A percentile compares a stretch with the other conserved stretches of the same genome.
Evolutionary conservation across 2,888 invertebrate genomes (phyloP).

Genomic region (Tethea ocularis): DNA sequence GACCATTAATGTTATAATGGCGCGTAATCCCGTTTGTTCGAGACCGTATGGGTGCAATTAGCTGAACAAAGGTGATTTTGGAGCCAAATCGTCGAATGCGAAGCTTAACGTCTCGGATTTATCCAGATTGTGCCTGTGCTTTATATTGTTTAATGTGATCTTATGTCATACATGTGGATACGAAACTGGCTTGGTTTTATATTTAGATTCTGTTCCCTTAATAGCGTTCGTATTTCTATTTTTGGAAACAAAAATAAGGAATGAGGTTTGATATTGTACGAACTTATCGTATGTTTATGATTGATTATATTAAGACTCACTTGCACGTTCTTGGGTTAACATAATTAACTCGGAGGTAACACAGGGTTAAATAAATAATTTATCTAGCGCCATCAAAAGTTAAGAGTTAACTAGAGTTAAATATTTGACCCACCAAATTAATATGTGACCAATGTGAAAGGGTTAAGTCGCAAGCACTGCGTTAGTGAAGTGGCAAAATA

Average conservation of each 20-base stretch:
- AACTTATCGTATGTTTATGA: neutral
- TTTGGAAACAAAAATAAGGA: neutral
- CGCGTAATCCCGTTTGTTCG: slow-evolving; percentile 37
- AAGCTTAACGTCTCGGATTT: slow-evolving; percentile 13
- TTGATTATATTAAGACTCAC: slow-evolving; percentile 11
- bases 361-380: too few species aligned
- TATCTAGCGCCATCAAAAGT: too few species aligned
- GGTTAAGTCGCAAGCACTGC: too few species aligned
- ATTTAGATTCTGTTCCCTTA: neutral
- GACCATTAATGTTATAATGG: slow-evolving; percentile 28
- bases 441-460: too few species aligned
- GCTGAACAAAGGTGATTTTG: slow-evolving; percentile 28
- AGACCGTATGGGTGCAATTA: slow-evolving; percentile 54
- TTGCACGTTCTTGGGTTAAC: too few species aligned
- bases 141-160: neutral
- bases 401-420: too few species aligned
- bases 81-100: slow-evolving; percentile 35
- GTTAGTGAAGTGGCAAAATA: too few species aligned
- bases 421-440: too few species aligned
- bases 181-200: neutral
- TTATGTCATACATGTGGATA: neutral
- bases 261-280: too few species aligned
- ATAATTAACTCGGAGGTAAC: too few species aligned
- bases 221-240: neutral
- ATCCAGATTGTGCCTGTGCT: slow-evolving; percentile 14